Base-by-base conservation (phyloP, 2,888 invertebrate genomes). In the Epiblema foenella region DNA sequence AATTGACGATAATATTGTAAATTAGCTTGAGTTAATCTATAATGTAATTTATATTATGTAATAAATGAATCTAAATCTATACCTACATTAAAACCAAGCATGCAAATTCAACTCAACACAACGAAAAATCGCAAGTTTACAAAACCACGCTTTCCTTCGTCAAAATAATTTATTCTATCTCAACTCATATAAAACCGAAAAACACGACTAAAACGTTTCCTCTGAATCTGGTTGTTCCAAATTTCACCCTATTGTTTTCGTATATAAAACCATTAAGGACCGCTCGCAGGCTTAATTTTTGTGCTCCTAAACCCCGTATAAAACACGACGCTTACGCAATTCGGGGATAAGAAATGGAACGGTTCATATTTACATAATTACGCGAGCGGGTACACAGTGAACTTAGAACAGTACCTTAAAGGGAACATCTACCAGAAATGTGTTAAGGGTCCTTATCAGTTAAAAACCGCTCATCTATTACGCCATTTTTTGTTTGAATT, bases 341-440 rank as follows among this genome's bases (percentile, higher is more conserved):
- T 72, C 69, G 66, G 71, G 71, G 70, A 78, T 75, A 76, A 77
- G 77, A 76, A 75, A 73, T 72, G 73, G 72, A 75, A 75, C 66
- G 73, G 75, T 64, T 73, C 71, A 69, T 77, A 82, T 82, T 83
- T 81, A 76, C 83, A 81, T 82, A 83, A 82, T 81, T 79, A 71
- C 71, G 68, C 56, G 12, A 46, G 17, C 37, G 58, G 20, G 64
- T 8, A 1, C 56, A 66, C 54, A 46, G 56, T 57, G 15, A 11
- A 2, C 8, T 56, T 9, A 12, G 18, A 46, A 46, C 57, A 66
- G 54, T 57, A 56, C 9, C 29, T 17, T 11, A 29, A 46, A 8
- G 33, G 5, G 24, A 24, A 24, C 4, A 24, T 24, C n/a, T n/a
- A n/a, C n/a, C n/a, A n/a, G n/a, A n/a, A n/a, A n/a, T n/a, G n/a